Conservation (phyloP, 2,797 vertebrate genomes). For the Danionella dracula region DNA sequence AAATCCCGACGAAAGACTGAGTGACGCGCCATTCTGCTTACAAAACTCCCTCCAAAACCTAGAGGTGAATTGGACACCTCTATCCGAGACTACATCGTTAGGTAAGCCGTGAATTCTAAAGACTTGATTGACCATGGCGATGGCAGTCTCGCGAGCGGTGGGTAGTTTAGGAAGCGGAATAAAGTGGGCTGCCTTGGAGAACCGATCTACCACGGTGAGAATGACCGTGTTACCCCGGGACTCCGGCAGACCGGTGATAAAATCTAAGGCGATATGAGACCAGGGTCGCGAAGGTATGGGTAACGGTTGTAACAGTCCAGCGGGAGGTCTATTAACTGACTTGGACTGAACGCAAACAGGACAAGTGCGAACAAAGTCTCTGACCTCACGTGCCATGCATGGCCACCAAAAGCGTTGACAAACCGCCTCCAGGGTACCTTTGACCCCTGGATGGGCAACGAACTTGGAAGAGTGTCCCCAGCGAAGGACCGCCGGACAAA, state of each 20-base stretch:
- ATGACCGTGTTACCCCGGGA: neutral
- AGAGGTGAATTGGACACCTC: neutral
- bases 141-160: neutral
- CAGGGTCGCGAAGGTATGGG: no score
- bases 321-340: no score
- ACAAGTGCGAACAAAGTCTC: no score
- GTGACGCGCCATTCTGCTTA: neutral
- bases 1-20: neutral
- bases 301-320: no score
- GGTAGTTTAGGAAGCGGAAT: neutral
- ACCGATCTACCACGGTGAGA: neutral
- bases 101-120: neutral
- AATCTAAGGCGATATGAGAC: no score
- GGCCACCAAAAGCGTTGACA: no score
- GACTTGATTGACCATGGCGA: neutral
- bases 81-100: neutral
- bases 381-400: no score
- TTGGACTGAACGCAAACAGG: no score
- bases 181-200: neutral
- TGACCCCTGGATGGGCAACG: no score
- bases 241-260: neutral
- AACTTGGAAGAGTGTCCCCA: no score
- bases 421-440: no score
- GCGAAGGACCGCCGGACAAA: no score
- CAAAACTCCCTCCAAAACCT: neutral